Conservation (phyloP, 2,797 vertebrate species). For the Intellagama lesueurii region DNA sequence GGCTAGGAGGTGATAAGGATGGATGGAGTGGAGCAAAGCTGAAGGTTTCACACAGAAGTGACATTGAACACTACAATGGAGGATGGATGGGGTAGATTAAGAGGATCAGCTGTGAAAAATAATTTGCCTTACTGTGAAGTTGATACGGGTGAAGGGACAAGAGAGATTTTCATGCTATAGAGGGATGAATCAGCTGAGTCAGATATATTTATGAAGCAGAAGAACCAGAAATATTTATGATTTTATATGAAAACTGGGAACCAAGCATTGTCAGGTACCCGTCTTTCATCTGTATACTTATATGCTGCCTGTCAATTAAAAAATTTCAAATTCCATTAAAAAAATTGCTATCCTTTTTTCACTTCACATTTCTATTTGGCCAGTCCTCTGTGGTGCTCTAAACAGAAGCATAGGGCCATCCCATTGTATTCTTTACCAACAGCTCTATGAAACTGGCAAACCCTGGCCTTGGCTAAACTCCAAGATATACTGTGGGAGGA, state of each 20-base stretch:
- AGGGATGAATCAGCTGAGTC: neutral
- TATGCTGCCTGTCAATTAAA: neutral
- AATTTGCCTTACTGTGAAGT: neutral
- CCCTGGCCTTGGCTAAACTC: too few relatives aligned
- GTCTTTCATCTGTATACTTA: neutral
- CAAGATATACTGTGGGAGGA: too few relatives aligned
- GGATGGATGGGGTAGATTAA: neutral
- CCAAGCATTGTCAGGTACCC: neutral
- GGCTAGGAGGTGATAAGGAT: neutral
- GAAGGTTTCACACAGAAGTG: neutral
- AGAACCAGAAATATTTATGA: neutral
- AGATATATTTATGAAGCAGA: neutral
- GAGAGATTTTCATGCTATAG: constrained; percentile 27
- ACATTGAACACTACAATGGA: neutral
- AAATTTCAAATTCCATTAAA: neutral
- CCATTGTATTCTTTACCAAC: too few relatives aligned
- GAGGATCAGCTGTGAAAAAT: constrained; percentile 8
- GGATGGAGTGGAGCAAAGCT: neutral
- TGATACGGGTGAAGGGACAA: neutral
- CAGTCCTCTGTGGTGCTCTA: too few relatives aligned
- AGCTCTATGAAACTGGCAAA: too few relatives aligned
- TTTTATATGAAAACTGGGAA: neutral
- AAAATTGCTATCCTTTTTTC: too few relatives aligned
- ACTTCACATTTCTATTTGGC: too few relatives aligned
- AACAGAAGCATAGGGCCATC: too few relatives aligned